Conservation (phyloP, 2,797 vertebrate genomes). For the Eptatretus atami region DNA sequence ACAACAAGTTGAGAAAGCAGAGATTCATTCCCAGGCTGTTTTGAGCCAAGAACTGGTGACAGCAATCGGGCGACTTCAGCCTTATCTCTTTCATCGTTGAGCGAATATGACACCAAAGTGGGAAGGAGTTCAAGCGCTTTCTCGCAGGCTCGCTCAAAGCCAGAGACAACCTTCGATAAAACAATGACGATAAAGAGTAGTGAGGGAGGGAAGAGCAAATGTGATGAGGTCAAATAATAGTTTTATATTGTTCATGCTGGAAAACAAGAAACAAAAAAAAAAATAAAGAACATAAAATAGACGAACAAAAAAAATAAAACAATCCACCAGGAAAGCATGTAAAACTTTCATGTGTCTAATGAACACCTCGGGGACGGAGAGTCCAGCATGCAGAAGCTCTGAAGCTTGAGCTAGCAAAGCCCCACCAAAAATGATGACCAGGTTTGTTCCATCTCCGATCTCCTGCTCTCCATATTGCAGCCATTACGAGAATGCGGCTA, state of each 20-base stretch:
- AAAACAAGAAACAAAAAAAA: background rate
- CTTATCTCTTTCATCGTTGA: constrained; percentile 42
- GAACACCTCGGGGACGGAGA: constrained; percentile 61
- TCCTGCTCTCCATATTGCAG: constrained; percentile 95
- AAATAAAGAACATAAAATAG: background rate
- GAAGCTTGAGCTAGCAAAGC: constrained; percentile 65
- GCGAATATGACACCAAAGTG: constrained; percentile 49
- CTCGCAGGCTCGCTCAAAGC: constrained; percentile 60
- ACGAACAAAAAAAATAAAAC: background rate
- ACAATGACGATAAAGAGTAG: background rate
- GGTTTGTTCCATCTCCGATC: constrained; percentile 92
- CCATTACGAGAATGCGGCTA: constrained; percentile 98
- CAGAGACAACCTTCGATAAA: constrained; percentile 52
- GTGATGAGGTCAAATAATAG: constrained; percentile 6
- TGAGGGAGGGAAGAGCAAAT: background rate
- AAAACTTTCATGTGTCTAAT: too few relatives aligned
- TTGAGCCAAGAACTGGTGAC: constrained; percentile 59
- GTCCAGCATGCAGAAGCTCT: constrained; percentile 64
- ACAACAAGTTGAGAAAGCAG: constrained; percentile 55
- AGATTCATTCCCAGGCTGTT: constrained; percentile 60
- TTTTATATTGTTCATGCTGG: background rate
- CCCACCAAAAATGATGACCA: constrained; percentile 78
- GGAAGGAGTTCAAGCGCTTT: constrained; percentile 60
- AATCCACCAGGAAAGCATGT: too few relatives aligned
- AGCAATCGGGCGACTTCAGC: constrained; percentile 39